A percentile compares a stretch with the other conserved stretches of the same genome.
These are phyloP conservation scores for Listronotus oregonensis DNA, from an alignment of 1,140 invertebrate species.

Conservation along the genomic window DNA sequence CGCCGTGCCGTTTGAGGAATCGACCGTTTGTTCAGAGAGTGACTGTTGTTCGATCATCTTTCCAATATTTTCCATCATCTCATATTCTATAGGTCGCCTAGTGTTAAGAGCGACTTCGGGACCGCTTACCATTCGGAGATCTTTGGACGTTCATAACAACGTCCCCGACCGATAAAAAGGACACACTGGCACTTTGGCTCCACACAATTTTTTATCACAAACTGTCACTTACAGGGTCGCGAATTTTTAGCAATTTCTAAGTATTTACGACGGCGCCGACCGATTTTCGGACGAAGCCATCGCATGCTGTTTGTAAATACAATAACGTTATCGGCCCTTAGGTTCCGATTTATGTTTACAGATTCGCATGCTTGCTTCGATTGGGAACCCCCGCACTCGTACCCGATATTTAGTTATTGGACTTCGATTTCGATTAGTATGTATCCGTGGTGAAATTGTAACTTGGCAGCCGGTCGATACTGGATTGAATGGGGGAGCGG, in stretches of 20 bases:
- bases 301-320: slow-evolving; percentile 15
- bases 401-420: slow-evolving; percentile 45
- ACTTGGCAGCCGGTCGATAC: slow-evolving; percentile 55
- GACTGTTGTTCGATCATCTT: slow-evolving; percentile 68
- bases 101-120: slow-evolving; percentile 28
- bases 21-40: slow-evolving; percentile 64
- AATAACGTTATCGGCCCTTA: slow-evolving; percentile 12
- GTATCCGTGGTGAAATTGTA: slow-evolving; percentile 49
- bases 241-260: slow-evolving; percentile 17
- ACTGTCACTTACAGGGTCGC: slow-evolving; percentile 12
- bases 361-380: slow-evolving; percentile 32
- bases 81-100: slow-evolving; percentile 38
- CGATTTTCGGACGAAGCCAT: slow-evolving; percentile 25
- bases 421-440: slow-evolving; percentile 49
- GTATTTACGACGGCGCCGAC: slow-evolving; percentile 42
- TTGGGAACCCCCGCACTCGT: slow-evolving; percentile 36
- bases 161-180: slow-evolving; percentile 13
- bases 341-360: slow-evolving; percentile 2
- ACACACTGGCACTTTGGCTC: slow-evolving; percentile 18
- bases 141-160: slow-evolving; percentile 26
- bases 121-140: slow-evolving; percentile 29
- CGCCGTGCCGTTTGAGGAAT: slow-evolving; percentile 59
- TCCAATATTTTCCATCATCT: slow-evolving; percentile 67
- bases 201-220: slow-evolving; percentile 6
- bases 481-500: slow-evolving; percentile 55